A percentile compares a stretch with the other conserved stretches of the same genome.
Conservation (phyloP, 64 coral and sea anemone species). For the Dendrophyllia cribrosa region DNA sequence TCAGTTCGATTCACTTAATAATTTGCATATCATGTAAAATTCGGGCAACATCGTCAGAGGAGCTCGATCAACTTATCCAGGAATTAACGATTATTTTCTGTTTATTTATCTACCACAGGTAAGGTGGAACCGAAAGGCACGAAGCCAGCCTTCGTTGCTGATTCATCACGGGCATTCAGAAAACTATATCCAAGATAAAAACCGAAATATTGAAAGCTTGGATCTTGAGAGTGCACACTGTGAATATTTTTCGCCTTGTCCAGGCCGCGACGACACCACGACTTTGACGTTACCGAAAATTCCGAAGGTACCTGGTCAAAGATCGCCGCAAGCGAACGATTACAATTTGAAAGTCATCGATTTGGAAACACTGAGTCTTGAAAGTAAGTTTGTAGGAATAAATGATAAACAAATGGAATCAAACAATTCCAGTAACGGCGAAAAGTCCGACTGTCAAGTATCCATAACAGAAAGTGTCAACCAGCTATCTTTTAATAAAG, state of each 20-base stretch:
- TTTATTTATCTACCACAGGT: neutral
- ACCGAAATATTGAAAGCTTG: neutral
- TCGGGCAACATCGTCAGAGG: neutral
- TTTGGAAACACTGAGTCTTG: neutral
- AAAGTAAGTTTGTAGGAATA: neutral
- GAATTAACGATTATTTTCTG: neutral
- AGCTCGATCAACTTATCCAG: neutral
- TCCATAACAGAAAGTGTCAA: constrained; percentile 6
- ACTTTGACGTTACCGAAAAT: constrained; percentile 11
- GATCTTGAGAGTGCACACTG: neutral
- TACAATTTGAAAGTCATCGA: neutral
- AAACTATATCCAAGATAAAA: neutral
- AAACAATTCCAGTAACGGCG: neutral
- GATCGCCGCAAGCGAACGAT: neutral
- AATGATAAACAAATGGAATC: constrained; percentile 8
- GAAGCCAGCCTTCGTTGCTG: neutral
- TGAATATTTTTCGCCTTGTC: neutral
- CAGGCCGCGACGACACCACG: neutral
- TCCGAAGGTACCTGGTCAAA: neutral
- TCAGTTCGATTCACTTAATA: neutral
- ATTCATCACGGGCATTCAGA: neutral
- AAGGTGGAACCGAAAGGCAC: neutral
- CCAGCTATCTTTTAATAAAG: neutral
- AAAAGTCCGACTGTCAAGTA: constrained; percentile 10
- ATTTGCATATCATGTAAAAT: neutral